Conservation (phyloP, 30 jellyfish, hydroid and myxozoan genomes). For the Aurelia coerulea region DNA sequence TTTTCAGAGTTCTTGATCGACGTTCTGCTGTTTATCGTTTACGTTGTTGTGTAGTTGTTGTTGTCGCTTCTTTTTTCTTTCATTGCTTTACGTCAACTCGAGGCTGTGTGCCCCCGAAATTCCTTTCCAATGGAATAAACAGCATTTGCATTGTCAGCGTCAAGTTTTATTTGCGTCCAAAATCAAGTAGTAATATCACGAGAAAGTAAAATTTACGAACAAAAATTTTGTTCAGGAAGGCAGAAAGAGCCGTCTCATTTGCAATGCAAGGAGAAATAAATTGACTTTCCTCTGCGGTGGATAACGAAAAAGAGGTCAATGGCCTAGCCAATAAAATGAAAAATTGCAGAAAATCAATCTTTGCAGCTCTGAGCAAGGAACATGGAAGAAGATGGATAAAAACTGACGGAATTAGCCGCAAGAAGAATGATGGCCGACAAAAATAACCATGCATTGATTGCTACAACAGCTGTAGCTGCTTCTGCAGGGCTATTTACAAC, state of each 20-base stretch:
- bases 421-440: slow-evolving; percentile 13
- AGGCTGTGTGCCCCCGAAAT: background rate
- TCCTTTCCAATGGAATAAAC: too few relatives aligned
- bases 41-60: background rate
- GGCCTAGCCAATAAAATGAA: background rate
- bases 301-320: too few relatives aligned
- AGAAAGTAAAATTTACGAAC: too few relatives aligned
- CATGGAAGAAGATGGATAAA: background rate
- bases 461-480: slow-evolving; percentile 82
- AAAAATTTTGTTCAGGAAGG: too few relatives aligned
- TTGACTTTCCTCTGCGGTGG: too few relatives aligned
- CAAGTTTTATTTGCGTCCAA: too few relatives aligned
- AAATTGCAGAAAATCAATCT: background rate
- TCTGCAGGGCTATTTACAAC: slow-evolving; percentile 68
- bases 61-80: background rate
- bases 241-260: too few relatives aligned
- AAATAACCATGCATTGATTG: slow-evolving; percentile 48
- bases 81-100: background rate
- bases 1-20: too few relatives aligned
- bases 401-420: background rate
- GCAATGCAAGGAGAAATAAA: too few relatives aligned
- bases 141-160: too few relatives aligned
- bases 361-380: background rate
- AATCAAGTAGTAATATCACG: too few relatives aligned
- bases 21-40: background rate